These are phyloP conservation scores for Passer montanus DNA, from an alignment of 2,113 vertebrate species.

Conservation along the genomic window DNA sequence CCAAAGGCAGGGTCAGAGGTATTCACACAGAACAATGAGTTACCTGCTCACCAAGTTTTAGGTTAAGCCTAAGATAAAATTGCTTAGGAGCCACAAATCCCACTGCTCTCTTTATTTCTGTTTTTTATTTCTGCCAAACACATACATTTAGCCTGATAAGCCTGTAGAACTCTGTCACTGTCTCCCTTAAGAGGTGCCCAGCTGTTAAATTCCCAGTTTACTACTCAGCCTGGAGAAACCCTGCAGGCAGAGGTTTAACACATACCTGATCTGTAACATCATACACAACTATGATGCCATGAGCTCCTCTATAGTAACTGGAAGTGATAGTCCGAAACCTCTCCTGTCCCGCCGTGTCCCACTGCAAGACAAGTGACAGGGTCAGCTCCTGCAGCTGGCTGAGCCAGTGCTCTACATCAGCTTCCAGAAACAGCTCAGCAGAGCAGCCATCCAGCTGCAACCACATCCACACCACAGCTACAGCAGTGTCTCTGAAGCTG, in stretches of 20 bases:
- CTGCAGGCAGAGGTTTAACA: background rate
- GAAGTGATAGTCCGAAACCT: constrained; percentile 97
- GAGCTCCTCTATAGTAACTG: constrained; percentile 98
- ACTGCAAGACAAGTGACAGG: constrained; percentile 74
- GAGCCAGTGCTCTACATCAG: fast-evolving
- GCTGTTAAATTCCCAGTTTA: background rate
- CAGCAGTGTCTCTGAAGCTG: background rate
- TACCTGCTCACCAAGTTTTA: background rate
- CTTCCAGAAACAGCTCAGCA: background rate
- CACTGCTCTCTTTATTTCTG: background rate
- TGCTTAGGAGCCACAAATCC: background rate
- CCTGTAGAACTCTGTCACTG: background rate
- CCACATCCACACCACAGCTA: background rate
- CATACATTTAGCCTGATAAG: background rate
- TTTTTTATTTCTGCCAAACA: background rate
- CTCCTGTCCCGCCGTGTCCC: constrained; percentile 98
- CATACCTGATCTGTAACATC: constrained; percentile 97
- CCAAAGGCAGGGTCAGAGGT: background rate
- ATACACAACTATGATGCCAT: constrained; percentile 98
- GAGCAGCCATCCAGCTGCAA: background rate
- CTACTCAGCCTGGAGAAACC: background rate
- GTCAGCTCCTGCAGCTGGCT: background rate
- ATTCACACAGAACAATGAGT: background rate
- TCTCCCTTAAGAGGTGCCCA: background rate
- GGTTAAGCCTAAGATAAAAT: background rate